Evolutionary conservation across 2,113 vertebrate species (phyloP), one percentile per base, ranked within the genome.

Genomic region (Thunnus thynnus): DNA sequence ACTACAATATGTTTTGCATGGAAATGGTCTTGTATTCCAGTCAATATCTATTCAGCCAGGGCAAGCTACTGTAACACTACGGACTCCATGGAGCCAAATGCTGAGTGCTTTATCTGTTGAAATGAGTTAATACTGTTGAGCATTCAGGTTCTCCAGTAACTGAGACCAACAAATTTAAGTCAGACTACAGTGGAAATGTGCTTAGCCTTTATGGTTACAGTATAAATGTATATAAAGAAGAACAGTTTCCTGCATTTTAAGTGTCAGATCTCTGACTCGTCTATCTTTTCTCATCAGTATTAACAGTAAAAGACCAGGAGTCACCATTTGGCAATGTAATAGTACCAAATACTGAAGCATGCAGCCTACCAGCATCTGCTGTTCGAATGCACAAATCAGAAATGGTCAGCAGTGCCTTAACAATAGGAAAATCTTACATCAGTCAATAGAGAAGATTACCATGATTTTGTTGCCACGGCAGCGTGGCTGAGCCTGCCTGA

Each of bases 401-500:
- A 36, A 6, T 36, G 47, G 30, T 13, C 18, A 36, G 17, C 20
- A 3, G 25, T 57, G 27, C 48, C 14, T 20, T 20, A 57, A 76
- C 56, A 64, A 47, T 54, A 20, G 27, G 13, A 70, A 65, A 20
- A 70, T 79, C 27, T 48, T 46, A 22, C 20, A 61, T 63, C 57
- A 72, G 17, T 56, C 18, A 17, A 47, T 20, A 44, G 46, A 58
- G 30, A 54, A 47, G 14, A 46, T 72, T 48, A 17, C 5, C 17
- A 12, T 64, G 58, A 66, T 55, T 71, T 72, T 41, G 80, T 68
- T 79, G 60, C 76, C 66, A 51, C 22, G 36, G 70, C 48, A 71
- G 65, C 30, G 3, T 32, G 36, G 2, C 41, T 47, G 30, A 60
- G 32, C 48, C 44, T 4, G 46, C 13, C 8, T 20, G 47, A 58